phyloP scores from a whole-genome alignment of 2,113 vertebrate species.

The Phoxinus phoxinus region DNA sequence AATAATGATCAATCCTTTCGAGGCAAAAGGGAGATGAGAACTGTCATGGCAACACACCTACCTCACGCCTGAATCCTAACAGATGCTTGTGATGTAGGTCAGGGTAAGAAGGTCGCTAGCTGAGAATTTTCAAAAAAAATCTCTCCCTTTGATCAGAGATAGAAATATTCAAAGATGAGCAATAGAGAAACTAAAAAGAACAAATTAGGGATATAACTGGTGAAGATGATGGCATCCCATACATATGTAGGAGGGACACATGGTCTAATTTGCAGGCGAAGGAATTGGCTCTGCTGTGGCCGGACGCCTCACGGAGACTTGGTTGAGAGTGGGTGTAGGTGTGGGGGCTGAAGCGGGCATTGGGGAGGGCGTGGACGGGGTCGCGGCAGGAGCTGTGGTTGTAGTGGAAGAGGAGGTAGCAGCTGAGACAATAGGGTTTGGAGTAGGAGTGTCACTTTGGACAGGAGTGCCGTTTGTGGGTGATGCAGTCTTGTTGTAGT shows the following conservation, averaged over 20 bases:
- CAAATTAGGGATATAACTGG: background rate
- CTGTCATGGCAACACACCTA: constrained; percentile 46
- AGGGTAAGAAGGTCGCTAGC: constrained; percentile 40
- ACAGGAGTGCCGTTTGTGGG: constrained; percentile 60
- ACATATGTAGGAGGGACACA: background rate
- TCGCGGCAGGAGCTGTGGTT: constrained; percentile 28
- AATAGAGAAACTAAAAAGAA: background rate
- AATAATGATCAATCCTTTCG: background rate
- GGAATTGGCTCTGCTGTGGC: constrained; percentile 42
- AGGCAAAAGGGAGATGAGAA: constrained; percentile 31
- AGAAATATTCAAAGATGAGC: constrained; percentile 19
- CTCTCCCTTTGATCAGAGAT: constrained; percentile 36
- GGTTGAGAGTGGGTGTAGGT: constrained; percentile 20
- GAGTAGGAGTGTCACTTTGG: constrained; percentile 58
- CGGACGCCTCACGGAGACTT: constrained; percentile 17
- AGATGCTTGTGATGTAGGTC: constrained; percentile 32
- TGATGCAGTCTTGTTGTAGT: constrained; percentile 84
- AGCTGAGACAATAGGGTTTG: constrained; percentile 62
- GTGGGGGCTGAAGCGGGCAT: constrained; percentile 29
- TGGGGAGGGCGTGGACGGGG: constrained; percentile 22
- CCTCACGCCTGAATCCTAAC: constrained; percentile 31
- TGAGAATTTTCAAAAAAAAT: background rate
- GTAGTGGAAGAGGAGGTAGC: constrained; percentile 51
- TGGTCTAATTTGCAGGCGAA: constrained; percentile 42
- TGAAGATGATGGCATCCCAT: constrained; percentile 7